Percentiles rank a stretch among this genome's conserved stretches.
Evolutionary conservation across 2,888 invertebrate genomes (phyloP).

Genomic region (Tillus elongatus): DNA sequence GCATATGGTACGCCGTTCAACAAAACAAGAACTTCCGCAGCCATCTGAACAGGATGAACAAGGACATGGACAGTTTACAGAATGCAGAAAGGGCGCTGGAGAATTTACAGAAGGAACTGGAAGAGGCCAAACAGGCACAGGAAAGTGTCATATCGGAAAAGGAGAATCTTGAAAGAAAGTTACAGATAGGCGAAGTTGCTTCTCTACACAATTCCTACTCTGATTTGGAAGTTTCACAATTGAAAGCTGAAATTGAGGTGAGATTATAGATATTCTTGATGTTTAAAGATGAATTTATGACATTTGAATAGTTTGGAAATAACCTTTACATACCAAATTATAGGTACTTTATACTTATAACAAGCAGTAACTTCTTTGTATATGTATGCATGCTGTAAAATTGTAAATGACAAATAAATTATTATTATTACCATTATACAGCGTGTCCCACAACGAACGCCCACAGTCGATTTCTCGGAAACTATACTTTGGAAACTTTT

Average conservation of each 20-base stretch:
- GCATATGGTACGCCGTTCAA: conserved; percentile 85
- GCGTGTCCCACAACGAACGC: too few relatives aligned
- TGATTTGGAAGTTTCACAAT: conserved; percentile 69
- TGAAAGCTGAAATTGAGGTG: conserved; percentile 78
- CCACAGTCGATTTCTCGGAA: too few relatives aligned
- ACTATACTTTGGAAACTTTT: too few relatives aligned
- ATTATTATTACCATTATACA: too few relatives aligned
- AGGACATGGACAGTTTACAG: conserved; percentile 86
- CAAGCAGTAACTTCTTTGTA: too few relatives aligned
- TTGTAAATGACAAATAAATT: too few relatives aligned
- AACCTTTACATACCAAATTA: too few relatives aligned
- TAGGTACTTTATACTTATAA: too few relatives aligned
- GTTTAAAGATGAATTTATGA: too few relatives aligned
- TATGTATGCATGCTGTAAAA: too few relatives aligned
- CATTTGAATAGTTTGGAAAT: too few relatives aligned
- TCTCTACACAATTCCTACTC: conserved; percentile 65
- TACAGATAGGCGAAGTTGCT: conserved; percentile 56
- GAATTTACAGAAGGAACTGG: conserved; percentile 76
- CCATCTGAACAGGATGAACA: conserved; percentile 84
- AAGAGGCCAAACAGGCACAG: conserved; percentile 73
- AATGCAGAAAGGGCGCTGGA: conserved; percentile 81
- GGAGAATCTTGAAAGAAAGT: conserved; percentile 68
- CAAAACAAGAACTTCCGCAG: conserved; percentile 81
- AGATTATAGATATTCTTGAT: too few relatives aligned
- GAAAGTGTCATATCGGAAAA: conserved; percentile 75